Base-by-base conservation (phyloP, 1,140 invertebrate genomes). In the Homarus americanus region DNA sequence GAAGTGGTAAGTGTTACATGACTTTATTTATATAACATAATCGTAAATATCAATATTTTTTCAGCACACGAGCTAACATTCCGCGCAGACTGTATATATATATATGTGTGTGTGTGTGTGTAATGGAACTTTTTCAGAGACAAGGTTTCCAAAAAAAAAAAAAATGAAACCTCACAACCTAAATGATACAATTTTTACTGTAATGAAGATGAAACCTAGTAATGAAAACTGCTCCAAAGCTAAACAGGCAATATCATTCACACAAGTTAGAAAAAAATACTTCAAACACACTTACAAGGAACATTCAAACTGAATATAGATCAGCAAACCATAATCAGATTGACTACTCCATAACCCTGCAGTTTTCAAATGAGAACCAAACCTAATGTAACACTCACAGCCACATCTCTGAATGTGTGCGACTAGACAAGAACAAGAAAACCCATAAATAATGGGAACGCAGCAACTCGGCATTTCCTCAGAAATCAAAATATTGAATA, bases 361-460 rank as follows among this genome's bases (percentile, higher is more conserved):
- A 78, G 2, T 58, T 58, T 63, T 34, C 79, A n/a, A 63, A 82
- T 28, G 49, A 34, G 7, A 28, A 58, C 41, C 53, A 82, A 53
- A 82, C 79, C 79, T 63, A 63, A 24, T 63, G 63, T 63, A 82
- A 82, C 79, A 82, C 53, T 82, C 79, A 82, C 79, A 82, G 79
- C 79, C 79, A 82, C 79, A 82, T 82, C 15, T 82, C 79, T 63
- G 38, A 63, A 63, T 63, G 49, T 82, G 49, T 63, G 49, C 28
- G 49, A 63, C 49, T 63, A 82, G 53, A 82, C 5, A 69, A 28
- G 15, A 7, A 82, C 32, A 82, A 53, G 28, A 80, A 24, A 82
- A 53, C 44, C 15, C 53, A 82, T 58, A 63, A 36, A 63, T 69
- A 69, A 69, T 32, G 20, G 15, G 24, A 63, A 28, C 28, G 63